Conservation (phyloP, 2,113 vertebrate genomes). For the Cyprinodon tularosa region DNA sequence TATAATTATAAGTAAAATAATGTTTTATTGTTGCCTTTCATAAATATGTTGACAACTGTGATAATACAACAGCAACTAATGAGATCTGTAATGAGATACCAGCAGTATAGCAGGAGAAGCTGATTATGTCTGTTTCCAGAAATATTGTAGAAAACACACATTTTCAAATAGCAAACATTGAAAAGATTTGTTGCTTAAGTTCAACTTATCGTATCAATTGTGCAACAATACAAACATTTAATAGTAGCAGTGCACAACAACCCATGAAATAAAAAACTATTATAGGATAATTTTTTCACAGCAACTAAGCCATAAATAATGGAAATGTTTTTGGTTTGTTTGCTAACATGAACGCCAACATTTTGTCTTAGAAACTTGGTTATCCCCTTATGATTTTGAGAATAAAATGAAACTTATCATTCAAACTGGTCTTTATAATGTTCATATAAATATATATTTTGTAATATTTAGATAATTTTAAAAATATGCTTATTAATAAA, state of each 20-base stretch:
- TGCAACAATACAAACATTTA: constrained; percentile 19
- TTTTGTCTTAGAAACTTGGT: no score
- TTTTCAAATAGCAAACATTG: constrained; percentile 43
- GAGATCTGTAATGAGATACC: constrained; percentile 49
- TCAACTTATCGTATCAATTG: constrained; percentile 33
- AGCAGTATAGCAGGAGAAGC: constrained; percentile 55
- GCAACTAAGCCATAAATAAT: no score
- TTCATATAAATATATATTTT: no score
- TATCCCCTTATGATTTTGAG: no score
- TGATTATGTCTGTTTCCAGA: constrained; percentile 39
- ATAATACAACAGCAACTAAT: constrained; percentile 50
- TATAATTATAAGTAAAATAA: constrained; percentile 32
- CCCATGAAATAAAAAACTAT: neutral
- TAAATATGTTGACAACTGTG: constrained; percentile 57
- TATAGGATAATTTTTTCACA: neutral
- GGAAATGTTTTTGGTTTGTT: no score
- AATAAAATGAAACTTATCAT: no score
- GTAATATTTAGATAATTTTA: no score
- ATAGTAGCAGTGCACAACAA: neutral
- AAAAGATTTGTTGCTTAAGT: constrained; percentile 45
- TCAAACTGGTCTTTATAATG: no score
- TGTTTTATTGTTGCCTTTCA: constrained; percentile 33
- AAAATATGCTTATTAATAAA: no score
- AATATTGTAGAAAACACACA: constrained; percentile 38
- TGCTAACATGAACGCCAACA: no score